Percentiles rank a stretch among this genome's conserved stretches.
Conservation (phyloP, 2,797 vertebrate genomes). For the Pampus argenteus region DNA sequence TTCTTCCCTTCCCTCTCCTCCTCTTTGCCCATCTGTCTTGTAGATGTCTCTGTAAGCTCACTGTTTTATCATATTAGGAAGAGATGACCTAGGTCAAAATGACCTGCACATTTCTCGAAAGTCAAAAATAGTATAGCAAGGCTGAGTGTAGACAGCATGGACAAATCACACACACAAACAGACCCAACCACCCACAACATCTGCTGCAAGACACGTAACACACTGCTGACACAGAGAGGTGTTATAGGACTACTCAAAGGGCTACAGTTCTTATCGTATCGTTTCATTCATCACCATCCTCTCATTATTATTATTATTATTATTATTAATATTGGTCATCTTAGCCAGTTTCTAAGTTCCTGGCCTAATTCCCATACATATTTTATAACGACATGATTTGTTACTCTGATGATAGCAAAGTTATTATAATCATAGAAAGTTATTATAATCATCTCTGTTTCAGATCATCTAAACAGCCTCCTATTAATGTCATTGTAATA, state of each 20-base stretch:
- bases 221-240: conserved; percentile 37
- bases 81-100: conserved; percentile 77
- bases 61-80: conserved; percentile 63
- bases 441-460: conserved; percentile 40
- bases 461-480: conserved; percentile 33
- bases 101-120: conserved; percentile 74
- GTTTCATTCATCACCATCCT: conserved; percentile 38
- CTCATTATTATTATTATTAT: no score
- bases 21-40: conserved; percentile 64
- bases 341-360: background rate
- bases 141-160: conserved; percentile 52
- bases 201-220: conserved; percentile 49
- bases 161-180: conserved; percentile 32
- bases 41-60: conserved; percentile 32
- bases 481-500: conserved; percentile 45
- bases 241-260: conserved; percentile 12
- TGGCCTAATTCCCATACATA: conserved; percentile 28
- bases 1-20: conserved; percentile 58
- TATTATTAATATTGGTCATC: no score
- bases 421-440: conserved; percentile 42
- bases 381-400: background rate
- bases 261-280: conserved; percentile 21
- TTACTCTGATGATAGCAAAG: conserved; percentile 31
- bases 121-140: conserved; percentile 57
- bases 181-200: conserved; percentile 39